These are phyloP conservation scores for Anomalospiza imberbis DNA, from an alignment of 2,797 vertebrate genomes.

Conservation along the genomic window DNA sequence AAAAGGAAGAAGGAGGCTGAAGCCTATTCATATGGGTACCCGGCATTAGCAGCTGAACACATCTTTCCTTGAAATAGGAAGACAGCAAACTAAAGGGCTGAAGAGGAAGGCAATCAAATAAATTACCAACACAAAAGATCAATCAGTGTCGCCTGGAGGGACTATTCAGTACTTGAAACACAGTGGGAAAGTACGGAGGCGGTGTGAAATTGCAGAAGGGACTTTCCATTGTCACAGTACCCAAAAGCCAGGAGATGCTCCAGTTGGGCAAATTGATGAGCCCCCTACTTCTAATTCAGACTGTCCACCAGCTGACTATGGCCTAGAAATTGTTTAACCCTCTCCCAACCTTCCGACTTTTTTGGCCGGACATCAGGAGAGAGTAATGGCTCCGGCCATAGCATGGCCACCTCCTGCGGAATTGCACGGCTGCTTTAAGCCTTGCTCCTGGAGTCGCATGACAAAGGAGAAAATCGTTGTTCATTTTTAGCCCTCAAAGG, in stretches of 20 bases:
- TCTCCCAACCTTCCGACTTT: not conserved
- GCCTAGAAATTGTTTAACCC: not conserved
- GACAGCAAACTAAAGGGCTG: not conserved
- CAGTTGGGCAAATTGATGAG: not conserved
- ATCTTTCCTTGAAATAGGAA: not conserved
- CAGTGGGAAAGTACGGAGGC: not conserved
- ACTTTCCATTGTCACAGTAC: not conserved
- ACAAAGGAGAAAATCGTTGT: not conserved
- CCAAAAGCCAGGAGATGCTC: not conserved
- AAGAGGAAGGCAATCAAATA: not conserved
- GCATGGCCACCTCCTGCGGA: not conserved
- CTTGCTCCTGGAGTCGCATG: not conserved
- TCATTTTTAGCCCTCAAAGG: not conserved
- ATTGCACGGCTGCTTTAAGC: not conserved
- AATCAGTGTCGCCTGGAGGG: slow-evolving; percentile 4
- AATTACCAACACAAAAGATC: slow-evolving; percentile 49
- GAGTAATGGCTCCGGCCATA: accelerated
- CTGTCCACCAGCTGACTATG: not conserved
- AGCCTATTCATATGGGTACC: not conserved
- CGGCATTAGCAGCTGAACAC: not conserved
- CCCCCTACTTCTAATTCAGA: not conserved
- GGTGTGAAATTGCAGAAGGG: not conserved
- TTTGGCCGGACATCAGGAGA: not conserved
- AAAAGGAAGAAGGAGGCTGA: not conserved
- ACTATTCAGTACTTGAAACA: not conserved